phyloP scores from a whole-genome alignment of 2,113 vertebrate genomes.

The Carollia perspicillata region DNA sequence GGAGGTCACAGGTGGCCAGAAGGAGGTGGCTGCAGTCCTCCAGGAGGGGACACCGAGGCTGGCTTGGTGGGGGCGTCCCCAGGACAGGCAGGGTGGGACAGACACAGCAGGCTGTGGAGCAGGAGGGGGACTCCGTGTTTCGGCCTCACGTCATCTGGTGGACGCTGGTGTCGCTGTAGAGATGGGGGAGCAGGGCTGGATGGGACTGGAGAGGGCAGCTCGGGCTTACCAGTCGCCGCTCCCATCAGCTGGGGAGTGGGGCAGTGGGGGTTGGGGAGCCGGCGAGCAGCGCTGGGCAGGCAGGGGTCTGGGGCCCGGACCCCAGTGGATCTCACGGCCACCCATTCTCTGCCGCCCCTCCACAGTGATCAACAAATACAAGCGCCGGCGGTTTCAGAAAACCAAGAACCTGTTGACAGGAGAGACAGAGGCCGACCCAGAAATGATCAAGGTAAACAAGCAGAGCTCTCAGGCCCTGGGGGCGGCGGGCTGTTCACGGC shows the following conservation, averaged over 20 bases:
- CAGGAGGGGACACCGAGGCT: not conserved
- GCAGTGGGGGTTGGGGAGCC: not conserved
- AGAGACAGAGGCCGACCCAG: slow-evolving; percentile 94
- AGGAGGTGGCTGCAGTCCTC: not conserved
- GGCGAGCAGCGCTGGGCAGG: not conserved
- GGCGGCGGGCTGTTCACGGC: rapidly evolving
- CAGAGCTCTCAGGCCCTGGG: rapidly evolving
- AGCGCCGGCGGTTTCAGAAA: slow-evolving; percentile 92
- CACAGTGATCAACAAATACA: slow-evolving; percentile 97
- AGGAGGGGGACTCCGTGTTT: no score
- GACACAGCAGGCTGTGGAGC: no score
- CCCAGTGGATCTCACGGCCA: not conserved
- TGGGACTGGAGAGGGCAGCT: not conserved
- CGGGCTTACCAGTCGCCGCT: rapidly evolving
- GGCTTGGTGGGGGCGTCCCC: rapidly evolving
- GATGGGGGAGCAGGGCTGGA: rapidly evolving
- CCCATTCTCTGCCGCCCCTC: not conserved
- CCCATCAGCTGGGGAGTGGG: rapidly evolving
- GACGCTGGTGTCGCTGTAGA: rapidly evolving
- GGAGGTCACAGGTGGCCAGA: not conserved
- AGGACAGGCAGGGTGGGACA: rapidly evolving
- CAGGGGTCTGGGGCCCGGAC: not conserved
- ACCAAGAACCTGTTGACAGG: slow-evolving; percentile 96
- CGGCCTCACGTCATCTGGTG: no score
- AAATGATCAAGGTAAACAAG: slow-evolving; percentile 92